Conservation (phyloP, 2,797 vertebrate species). For the Coracias cyanogaster region DNA sequence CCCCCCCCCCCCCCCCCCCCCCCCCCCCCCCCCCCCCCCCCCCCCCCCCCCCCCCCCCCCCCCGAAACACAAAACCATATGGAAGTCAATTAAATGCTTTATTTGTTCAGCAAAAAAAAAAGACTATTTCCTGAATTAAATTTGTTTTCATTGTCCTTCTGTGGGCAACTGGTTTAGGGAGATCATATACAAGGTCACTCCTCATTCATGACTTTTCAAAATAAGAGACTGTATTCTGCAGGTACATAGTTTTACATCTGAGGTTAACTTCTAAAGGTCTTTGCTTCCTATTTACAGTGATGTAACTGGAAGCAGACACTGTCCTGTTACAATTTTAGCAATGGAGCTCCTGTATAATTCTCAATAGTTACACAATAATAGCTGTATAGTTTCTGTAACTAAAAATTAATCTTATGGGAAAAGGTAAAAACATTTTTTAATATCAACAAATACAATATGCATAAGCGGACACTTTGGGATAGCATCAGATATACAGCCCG, state of each 20-base stretch:
- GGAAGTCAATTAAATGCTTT: conserved; percentile 55
- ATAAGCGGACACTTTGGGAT: not conserved
- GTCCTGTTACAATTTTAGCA: not conserved
- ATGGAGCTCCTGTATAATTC: not conserved
- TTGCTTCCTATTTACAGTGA: not conserved
- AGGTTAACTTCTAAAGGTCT: not conserved
- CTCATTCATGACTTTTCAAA: not conserved
- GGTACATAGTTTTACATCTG: not conserved
- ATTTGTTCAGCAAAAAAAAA: conserved; percentile 18
- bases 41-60: too few relatives aligned
- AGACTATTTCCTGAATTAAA: conserved; percentile 31
- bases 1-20: too few relatives aligned
- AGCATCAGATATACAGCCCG: not conserved
- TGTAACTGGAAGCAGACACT: not conserved
- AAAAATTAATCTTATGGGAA: not conserved
- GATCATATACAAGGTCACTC: not conserved
- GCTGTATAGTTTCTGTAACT: not conserved
- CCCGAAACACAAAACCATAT: conserved; percentile 35
- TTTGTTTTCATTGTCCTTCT: conserved; percentile 35
- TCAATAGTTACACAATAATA: not conserved
- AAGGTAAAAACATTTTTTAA: not conserved
- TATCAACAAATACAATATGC: not conserved
- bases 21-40: too few relatives aligned
- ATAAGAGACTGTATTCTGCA: not conserved
- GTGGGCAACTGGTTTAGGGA: not conserved